Evolutionary conservation across 1,140 invertebrate genomes (phyloP), one percentile per base, ranked within the genome.

Genomic region (Marisa cornuarietis): DNA sequence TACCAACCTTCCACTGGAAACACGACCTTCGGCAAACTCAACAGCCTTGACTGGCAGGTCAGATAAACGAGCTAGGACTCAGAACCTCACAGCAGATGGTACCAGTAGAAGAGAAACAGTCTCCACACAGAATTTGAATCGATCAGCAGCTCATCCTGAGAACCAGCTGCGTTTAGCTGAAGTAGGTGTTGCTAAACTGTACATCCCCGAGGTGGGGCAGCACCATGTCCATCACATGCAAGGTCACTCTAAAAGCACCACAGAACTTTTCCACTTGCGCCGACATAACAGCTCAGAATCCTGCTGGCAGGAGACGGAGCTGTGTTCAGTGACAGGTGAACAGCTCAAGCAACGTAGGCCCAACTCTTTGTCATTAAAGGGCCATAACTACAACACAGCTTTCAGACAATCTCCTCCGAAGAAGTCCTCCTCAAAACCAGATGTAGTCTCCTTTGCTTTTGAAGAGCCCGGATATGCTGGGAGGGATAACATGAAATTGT

Each of bases 351-450:
- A 82, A 52, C 63, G 74, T 31, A 66, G 88, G 24, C 88, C 88
- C 42, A 87, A 83, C 69, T 88, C 89, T 20, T 80, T 90, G 51
- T 86, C 88, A n/a, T 78, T 90, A 49, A 86, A 87, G 69, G 86
- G 86, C 65, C 86, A 89, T 72, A 88, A 87, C 79, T 85, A 86
- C 79, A 79, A 51, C 63, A 8, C 20, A 14, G 20, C 65, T n/a
- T 63, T 54, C 76, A 76, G 66, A 65, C 63, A 20, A n/a, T 49
- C 26, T 13, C 65, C 49, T 31, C 18, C 54, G 20, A 66, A 68
- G 16, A 77, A 69, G 51, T 52, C 65, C 3, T 77, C 76, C 5
- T 76, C 74, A 24, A 69, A 68, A 26, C 14, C 65, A n/a, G 65
- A 68, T 65, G 52, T 24, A n/a, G 52, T 76, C 31, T 58, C 63